Evolutionary conservation across 2,113 vertebrate genomes (phyloP).

Genomic region (Scatophagus argus): DNA sequence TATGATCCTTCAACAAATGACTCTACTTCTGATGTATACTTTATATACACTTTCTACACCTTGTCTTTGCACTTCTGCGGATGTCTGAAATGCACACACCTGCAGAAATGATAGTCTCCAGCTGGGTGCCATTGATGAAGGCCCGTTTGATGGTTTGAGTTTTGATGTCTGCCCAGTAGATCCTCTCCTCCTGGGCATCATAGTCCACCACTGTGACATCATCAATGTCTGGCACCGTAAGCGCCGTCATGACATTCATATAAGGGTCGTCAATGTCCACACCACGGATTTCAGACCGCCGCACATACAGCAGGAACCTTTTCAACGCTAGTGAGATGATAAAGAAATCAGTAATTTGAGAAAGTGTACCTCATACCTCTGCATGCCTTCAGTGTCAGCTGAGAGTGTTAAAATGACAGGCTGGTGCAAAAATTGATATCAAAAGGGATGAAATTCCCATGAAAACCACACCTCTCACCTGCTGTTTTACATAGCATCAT

Average conservation of each 20-base stretch:
- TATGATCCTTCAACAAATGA: not conserved
- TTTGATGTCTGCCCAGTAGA: conserved; percentile 98
- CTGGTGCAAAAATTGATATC: conserved; percentile 3
- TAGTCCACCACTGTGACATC: conserved; percentile 97
- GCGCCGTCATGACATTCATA: conserved; percentile 97
- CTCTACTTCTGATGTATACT: not conserved
- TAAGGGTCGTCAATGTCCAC: conserved; percentile 98
- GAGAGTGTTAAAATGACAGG: not conserved
- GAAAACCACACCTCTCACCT: not conserved
- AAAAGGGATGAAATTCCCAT: not conserved
- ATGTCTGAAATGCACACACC: conserved; percentile 80
- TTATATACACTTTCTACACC: not conserved
- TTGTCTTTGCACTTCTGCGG: not conserved
- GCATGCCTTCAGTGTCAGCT: conserved; percentile 8
- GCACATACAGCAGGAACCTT: conserved; percentile 94
- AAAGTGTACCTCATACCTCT: not conserved
- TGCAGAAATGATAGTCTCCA: conserved; percentile 96
- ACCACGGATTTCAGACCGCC: conserved; percentile 95
- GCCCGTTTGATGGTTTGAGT: conserved; percentile 96
- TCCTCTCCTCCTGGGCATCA: conserved; percentile 91
- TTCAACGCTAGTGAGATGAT: conserved; percentile 88
- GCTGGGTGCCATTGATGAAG: conserved; percentile 96
- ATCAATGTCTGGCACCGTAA: conserved; percentile 97
- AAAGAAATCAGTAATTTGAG: conserved; percentile 14
- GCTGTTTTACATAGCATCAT: not conserved